phyloP scores from a whole-genome alignment of 2,888 invertebrate species.

The Meganola albula region DNA sequence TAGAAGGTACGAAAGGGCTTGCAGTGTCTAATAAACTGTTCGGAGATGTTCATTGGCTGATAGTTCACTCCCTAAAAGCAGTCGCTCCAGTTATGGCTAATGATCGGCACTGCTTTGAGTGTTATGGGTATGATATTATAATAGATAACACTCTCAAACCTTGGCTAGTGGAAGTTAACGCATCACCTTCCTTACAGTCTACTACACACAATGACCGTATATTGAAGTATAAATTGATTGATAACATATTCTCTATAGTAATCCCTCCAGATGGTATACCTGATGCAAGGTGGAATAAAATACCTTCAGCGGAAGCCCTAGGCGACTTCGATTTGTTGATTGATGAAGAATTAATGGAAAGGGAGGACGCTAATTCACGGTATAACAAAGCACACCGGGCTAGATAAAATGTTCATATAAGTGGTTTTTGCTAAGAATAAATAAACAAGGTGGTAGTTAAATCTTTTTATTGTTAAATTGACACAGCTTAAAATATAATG shows the following conservation, averaged over 20 bases:
- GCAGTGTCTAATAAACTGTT: conserved; percentile 93
- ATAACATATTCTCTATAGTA: conserved; percentile 94
- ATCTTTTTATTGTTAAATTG: too few relatives aligned
- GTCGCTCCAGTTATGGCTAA: conserved; percentile 96
- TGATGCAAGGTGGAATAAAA: conserved; percentile 93
- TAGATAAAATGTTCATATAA: too few relatives aligned
- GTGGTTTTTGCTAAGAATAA: too few relatives aligned
- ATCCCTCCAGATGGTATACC: conserved; percentile 92
- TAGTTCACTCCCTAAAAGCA: conserved; percentile 95
- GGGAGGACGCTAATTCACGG: conserved; percentile 73
- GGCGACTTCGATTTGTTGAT: conserved; percentile 91
- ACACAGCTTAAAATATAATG: too few relatives aligned
- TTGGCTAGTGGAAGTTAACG: conserved; percentile 96
- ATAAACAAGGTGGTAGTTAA: too few relatives aligned
- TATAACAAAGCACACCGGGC: conserved; percentile 42
- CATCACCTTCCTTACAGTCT: conserved; percentile 95
- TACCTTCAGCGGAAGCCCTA: conserved; percentile 83
- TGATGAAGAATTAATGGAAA: conserved; percentile 88
- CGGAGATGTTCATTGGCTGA: conserved; percentile 92
- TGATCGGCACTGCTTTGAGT: conserved; percentile 95
- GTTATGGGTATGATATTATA: conserved; percentile 97
- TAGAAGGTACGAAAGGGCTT: conserved; percentile 95
- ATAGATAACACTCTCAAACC: conserved; percentile 96
- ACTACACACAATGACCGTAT: conserved; percentile 97
- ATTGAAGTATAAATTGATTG: conserved; percentile 95